A percentile compares a stretch with the other conserved stretches of the same genome.
Evolutionary conservation across 2,113 vertebrate genomes (phyloP).

Genomic region (Microcebus griseorufus): DNA sequence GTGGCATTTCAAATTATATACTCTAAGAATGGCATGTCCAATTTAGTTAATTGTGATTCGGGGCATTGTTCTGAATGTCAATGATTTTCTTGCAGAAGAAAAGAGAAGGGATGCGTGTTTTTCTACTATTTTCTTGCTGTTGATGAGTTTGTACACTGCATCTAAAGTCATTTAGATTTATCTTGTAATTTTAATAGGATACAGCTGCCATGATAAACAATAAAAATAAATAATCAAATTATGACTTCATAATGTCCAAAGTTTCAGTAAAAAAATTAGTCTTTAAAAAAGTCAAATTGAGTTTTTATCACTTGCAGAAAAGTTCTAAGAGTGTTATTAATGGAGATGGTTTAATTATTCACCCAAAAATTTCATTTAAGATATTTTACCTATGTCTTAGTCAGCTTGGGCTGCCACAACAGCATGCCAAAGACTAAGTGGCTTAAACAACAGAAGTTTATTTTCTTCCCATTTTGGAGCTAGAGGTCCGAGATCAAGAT

Average conservation of each 20-base stretch:
- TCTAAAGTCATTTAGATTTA: background rate
- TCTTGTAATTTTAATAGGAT: background rate
- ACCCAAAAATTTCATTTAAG: background rate
- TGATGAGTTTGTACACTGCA: background rate
- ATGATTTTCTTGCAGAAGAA: background rate
- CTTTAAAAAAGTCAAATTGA: slow-evolving; percentile 22
- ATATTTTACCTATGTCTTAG: background rate
- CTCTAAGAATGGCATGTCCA: slow-evolving; percentile 14
- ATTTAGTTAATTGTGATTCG: background rate
- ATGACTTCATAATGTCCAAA: background rate
- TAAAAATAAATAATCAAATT: background rate
- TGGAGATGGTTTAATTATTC: background rate
- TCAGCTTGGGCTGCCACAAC: background rate
- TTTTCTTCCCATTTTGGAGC: background rate
- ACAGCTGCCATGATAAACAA: background rate
- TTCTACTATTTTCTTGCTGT: background rate
- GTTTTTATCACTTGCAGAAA: background rate
- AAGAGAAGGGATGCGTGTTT: background rate
- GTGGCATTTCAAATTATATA: slow-evolving; percentile 17
- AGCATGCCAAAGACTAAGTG: background rate
- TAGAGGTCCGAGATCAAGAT: background rate
- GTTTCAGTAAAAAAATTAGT: background rate
- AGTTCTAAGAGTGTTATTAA: background rate
- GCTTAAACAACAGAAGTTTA: background rate
- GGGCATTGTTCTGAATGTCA: background rate